These are phyloP conservation scores for Pammene aurita DNA, from an alignment of 2,888 invertebrate genomes.

Conservation along the genomic window DNA sequence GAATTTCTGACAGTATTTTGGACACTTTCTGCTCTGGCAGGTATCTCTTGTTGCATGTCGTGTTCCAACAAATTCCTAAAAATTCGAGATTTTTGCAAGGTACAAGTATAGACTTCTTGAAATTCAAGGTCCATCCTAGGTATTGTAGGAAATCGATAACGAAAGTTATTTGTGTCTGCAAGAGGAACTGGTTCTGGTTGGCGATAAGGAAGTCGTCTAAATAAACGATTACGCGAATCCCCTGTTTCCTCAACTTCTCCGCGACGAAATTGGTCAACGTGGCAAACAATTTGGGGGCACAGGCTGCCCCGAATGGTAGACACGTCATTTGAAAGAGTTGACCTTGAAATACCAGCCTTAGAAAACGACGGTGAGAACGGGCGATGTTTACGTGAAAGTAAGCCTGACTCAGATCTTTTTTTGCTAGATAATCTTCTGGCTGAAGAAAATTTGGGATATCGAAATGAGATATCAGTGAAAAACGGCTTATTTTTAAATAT, in stretches of 20 bases:
- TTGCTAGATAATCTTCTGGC: too few relatives aligned
- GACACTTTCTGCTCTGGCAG: too few relatives aligned
- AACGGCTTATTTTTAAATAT: constrained; percentile 26
- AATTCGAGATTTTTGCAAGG: constrained; percentile 33
- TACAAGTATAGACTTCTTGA: constrained; percentile 24
- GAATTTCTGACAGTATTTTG: too few relatives aligned
- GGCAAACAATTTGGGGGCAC: constrained; percentile 42
- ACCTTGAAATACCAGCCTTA: constrained; percentile 28
- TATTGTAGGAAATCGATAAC: constrained; percentile 19
- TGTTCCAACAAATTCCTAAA: constrained; percentile 42
- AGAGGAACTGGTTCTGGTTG: constrained; percentile 17
- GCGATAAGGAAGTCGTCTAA: constrained; percentile 44
- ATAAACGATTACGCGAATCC: constrained; percentile 42
- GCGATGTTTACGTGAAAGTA: too few relatives aligned
- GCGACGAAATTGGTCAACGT: constrained; percentile 42
- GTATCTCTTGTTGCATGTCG: constrained; percentile 17
- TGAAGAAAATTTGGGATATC: too few relatives aligned
- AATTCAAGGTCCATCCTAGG: constrained; percentile 34
- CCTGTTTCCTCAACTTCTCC: constrained; percentile 21
- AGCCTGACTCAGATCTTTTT: too few relatives aligned
- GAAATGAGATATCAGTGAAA: too few relatives aligned
- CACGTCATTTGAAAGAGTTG: constrained; percentile 38
- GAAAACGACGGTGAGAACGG: constrained; percentile 14
- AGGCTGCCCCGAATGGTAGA: constrained; percentile 39
- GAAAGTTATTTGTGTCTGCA: constrained; percentile 24